Evolutionary conservation across 1,140 invertebrate genomes (phyloP), one percentile per base, ranked within the genome.

Genomic region (Drosophila orena): DNA sequence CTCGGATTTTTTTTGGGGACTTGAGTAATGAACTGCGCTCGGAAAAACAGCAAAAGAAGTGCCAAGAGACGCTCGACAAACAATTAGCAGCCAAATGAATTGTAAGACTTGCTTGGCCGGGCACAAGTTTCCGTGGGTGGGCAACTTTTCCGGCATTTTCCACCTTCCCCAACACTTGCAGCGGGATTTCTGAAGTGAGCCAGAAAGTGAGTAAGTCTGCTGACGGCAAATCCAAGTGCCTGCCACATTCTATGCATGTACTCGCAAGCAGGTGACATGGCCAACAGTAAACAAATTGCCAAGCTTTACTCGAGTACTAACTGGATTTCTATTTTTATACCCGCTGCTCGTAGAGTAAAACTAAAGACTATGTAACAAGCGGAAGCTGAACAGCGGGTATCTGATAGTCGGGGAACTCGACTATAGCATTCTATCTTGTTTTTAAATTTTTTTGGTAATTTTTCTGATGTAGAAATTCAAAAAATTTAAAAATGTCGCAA

Each of bases 11-110:
- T 40, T 17, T 15, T 3, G 4, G 11, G 20, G 14, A n/a, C 17
- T 34, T 50, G 17, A 49, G 22, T 57, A 65, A 65, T 57, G 61
- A 65, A 44, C 53, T 55, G 34, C 38, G 42, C 42, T 37, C 40
- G 30, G 35, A 22, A 40, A 24, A 14, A 6, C n/a, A 15, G 22
- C 46, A 34, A 53, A 53, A 12, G 15, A 47, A 58, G 27, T 46
- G 38, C 20, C 56, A 47, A 47, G 35, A 38, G 56, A 58, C 43
- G 30, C 43, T 38, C 52, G 57, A 40, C 42, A 55, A 58, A 55
- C 43, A 70, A 70, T 70, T 55, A 70, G 44, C 66, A 70, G 52
- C 50, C 66, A 62, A 70, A 70, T 70, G 59, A 70, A 62, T 70
- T 70, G 66, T 70, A 62, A 60, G 44, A 40, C 12, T 27, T 30